These are phyloP conservation scores for Gymnobelideus leadbeateri DNA, from an alignment of 2,113 vertebrate genomes.

Conservation along the genomic window DNA sequence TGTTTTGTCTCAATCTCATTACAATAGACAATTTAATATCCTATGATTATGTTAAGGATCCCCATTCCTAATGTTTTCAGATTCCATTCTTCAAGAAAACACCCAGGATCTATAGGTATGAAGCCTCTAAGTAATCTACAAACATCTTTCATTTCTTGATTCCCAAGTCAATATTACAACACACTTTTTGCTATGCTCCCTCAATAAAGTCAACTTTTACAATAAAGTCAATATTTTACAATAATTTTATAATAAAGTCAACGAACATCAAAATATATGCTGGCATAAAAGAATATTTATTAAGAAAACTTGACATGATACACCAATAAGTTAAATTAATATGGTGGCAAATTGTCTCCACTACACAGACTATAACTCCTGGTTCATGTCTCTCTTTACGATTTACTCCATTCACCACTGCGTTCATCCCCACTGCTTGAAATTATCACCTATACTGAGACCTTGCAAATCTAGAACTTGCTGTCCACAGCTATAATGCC, in stretches of 20 bases:
- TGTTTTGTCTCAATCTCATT: neutral
- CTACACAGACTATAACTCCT: neutral
- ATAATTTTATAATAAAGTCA: neutral
- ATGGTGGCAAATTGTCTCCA: neutral
- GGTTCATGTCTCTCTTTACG: neutral
- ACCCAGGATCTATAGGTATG: neutral
- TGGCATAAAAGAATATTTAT: neutral
- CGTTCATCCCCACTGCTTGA: neutral
- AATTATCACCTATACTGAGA: neutral
- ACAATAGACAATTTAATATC: neutral
- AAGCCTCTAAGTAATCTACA: neutral
- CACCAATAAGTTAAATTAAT: neutral
- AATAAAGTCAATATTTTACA: too few relatives aligned
- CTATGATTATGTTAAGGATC: neutral
- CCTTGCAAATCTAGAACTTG: neutral
- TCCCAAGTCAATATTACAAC: neutral
- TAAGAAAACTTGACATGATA: neutral
- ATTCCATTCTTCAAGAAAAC: neutral
- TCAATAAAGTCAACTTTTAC: too few relatives aligned
- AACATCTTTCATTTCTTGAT: neutral
- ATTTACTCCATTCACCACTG: neutral
- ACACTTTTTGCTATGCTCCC: neutral
- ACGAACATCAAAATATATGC: neutral
- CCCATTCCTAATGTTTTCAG: neutral
- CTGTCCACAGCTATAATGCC: neutral